Evolutionary conservation across 2,113 vertebrate genomes (phyloP).

Genomic region (Muntiacus reevesi): DNA sequence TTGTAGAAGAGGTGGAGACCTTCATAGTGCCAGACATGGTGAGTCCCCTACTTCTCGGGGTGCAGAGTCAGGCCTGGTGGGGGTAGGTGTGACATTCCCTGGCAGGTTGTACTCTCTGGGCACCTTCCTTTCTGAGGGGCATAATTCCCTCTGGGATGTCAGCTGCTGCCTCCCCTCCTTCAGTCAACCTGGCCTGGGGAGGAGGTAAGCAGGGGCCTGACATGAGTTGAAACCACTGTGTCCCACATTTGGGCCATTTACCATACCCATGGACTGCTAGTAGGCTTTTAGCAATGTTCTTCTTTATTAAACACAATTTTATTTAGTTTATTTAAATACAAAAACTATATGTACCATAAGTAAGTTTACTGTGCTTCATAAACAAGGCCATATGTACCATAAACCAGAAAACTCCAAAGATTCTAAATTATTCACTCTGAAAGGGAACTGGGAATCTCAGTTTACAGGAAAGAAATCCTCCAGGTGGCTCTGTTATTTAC

Average conservation of each 20-base stretch:
- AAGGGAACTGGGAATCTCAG: neutral
- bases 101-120: neutral
- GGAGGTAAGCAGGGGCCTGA: neutral
- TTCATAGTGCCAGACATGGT: fast-evolving
- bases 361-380: neutral
- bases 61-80: neutral
- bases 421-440: neutral
- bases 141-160: neutral
- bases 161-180: neutral
- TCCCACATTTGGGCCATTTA: neutral
- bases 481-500: neutral
- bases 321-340: neutral
- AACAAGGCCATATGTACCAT: neutral
- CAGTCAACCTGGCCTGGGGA: neutral
- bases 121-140: neutral
- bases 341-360: neutral
- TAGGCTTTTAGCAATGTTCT: neutral
- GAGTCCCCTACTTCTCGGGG: neutral
- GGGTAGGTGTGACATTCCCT: too few relatives aligned
- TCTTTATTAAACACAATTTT: neutral
- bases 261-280: neutral
- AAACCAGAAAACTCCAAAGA: neutral
- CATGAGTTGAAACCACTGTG: neutral
- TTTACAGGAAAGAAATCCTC: neutral
- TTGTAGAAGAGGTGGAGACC: fast-evolving